These are phyloP conservation scores for Rhopalosiphum padi DNA, from an alignment of 1,140 invertebrate genomes.

Conservation along the genomic window DNA sequence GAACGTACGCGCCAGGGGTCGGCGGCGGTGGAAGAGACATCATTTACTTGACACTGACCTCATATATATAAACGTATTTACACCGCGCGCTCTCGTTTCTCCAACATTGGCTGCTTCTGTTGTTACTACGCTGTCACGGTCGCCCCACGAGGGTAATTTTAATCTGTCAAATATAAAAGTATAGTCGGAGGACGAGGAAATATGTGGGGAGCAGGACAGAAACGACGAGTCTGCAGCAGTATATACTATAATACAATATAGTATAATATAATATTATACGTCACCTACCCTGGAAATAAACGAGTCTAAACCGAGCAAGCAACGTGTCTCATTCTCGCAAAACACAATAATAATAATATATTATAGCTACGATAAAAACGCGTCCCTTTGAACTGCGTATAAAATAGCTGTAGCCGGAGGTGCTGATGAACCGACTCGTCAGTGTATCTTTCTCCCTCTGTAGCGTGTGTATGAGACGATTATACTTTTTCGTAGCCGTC, in stretches of 20 bases:
- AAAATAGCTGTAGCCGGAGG: neutral
- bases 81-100: conserved; percentile 32
- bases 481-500: conserved; percentile 37
- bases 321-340: neutral
- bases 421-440: neutral
- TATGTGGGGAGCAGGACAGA: neutral
- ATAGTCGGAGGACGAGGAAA: conserved; percentile 13
- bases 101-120: neutral
- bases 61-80: conserved; percentile 26
- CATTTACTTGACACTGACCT: conserved; percentile 58
- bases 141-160: conserved; percentile 57
- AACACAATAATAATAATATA: conserved; percentile 12
- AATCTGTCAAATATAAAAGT: conserved; percentile 55
- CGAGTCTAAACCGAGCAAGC: neutral
- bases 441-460: neutral
- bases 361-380: conserved; percentile 20
- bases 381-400: neutral
- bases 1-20: neutral
- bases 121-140: conserved; percentile 27
- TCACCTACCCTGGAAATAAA: neutral
- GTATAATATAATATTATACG: neutral
- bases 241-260: neutral
- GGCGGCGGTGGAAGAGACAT: conserved; percentile 32
- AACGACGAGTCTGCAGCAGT: conserved; percentile 9
- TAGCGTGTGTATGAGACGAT: neutral